Base-by-base conservation (phyloP, 2,113 vertebrate species). In the Poecilia latipinna region DNA sequence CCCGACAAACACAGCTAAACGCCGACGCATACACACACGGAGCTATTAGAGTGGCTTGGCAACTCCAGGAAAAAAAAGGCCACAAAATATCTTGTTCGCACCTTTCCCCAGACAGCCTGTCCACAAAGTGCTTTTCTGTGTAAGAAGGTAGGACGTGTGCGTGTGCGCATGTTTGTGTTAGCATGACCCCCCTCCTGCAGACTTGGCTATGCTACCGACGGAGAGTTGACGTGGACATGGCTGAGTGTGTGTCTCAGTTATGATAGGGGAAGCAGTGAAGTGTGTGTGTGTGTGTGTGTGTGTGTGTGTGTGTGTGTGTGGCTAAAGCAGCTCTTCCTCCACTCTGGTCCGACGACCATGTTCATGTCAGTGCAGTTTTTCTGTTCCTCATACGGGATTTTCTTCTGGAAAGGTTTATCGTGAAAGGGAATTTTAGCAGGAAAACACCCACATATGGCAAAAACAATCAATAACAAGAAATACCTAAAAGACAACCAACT, bases 121-220 rank as follows among this genome's bases (percentile, higher is more conserved):
- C 76, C 72, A 72, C 74, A 74, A 93, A 93, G 92, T 93, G 92
- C 91, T 89, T 93, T 93, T 92, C 82, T 84, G 75, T 94, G 92
- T 92, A 80, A 82, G 68, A 79, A 86, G 83, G 80, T 87, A 72
- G 80, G 80, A 32, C 29, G 63, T 24, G 39, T 68, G 63, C 73
- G 68, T 2, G 2, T 73, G 65, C 22, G 42, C 63, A 63, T 63
- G 73, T 24, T 70, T 65, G 28, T 79, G 80, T 75, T 39, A 48
- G 72, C 65, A 67, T 76, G 84, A 84, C 80, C 17, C 15, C 51
- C 44, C 44, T 73, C 84, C 86, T 78, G 79, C 78, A 83, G 86
- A 90, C 72, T 78, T 64, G 65, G 86, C 80, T 78, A 82, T 87
- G 79, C 86, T 90, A 90, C 84, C 73, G 73, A 85, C 86, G 83